Evolutionary conservation across 2,797 vertebrate genomes (phyloP).

Genomic region (Brachyalestes nurse): DNA sequence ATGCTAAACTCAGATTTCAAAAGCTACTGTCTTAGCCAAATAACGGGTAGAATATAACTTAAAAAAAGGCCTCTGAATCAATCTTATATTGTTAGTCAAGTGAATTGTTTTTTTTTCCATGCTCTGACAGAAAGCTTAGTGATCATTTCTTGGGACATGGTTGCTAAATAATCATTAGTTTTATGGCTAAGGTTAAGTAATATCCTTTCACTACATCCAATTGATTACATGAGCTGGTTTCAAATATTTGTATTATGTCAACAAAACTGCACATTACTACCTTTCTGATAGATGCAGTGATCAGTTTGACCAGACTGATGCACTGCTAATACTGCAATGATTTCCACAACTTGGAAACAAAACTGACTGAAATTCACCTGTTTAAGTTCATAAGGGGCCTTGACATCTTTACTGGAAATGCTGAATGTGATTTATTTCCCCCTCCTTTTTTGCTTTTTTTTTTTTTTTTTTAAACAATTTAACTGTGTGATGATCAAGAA

Average conservation of each 20-base stretch:
- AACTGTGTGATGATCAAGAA: slow-evolving; percentile 52
- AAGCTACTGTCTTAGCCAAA: not conserved
- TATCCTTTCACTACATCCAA: slow-evolving; percentile 1
- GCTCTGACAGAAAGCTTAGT: not conserved
- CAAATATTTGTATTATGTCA: not conserved
- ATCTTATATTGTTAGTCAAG: not conserved
- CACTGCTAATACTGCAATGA: slow-evolving; percentile 23
- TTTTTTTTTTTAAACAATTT: not conserved
- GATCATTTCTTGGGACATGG: not conserved
- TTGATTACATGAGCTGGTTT: not conserved
- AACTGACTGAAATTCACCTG: slow-evolving; percentile 16
- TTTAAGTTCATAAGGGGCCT: slow-evolving; percentile 43
- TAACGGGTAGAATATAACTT: not conserved
- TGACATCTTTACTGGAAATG: slow-evolving; percentile 47
- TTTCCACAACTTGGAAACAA: slow-evolving; percentile 18
- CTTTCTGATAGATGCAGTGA: not conserved
- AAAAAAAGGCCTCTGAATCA: not conserved
- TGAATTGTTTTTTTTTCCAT: not conserved
- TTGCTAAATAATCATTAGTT: not conserved
- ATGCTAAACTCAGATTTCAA: not conserved
- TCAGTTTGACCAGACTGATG: not conserved
- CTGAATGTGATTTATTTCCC: slow-evolving; percentile 46
- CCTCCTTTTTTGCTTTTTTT: slow-evolving; percentile 23
- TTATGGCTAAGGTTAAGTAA: not conserved
- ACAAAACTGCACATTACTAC: slow-evolving; percentile 16